Evolutionary conservation across 2,888 invertebrate genomes (phyloP), one percentile per base, ranked within the genome.

Genomic region (Agriopis marginaria): DNA sequence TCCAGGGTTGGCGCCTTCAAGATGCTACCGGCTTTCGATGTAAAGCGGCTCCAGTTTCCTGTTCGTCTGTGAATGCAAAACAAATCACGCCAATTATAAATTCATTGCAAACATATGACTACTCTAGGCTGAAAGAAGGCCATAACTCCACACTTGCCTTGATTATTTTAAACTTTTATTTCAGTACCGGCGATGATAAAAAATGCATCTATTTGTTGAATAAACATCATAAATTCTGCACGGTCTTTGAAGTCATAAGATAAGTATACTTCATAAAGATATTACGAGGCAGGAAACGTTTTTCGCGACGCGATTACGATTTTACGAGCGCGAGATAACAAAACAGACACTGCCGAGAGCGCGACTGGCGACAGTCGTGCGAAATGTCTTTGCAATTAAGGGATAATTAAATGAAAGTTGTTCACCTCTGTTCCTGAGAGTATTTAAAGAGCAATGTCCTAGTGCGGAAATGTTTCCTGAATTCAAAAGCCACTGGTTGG

Each of bases 101-200:
- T 79, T 72, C 78, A 87, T 88, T 81, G 82, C 70, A 78, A 72
- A 77, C 75, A 78, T 78, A 88, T 45, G 32, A n/a, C 85, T 82
- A 82, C 82, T 91, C 89, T 89, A 90, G 91, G 91, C 79, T 89
- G 81, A 70, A 65, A 76, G 86, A 88, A 89, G 86, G 88, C 82
- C 84, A 76, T 75, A 75, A 78, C 66, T 74, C 79, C 81, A 71
- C 76, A 81, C 80, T 84, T 83, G 81, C 89, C 88, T 87, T 87
- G 86, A 87, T 86, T 80, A 83, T 87, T 88, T 84, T 82, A 81
- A 84, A 82, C 79, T 82, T 84, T 82, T 87, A 86, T 87, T 86
- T 85, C 75, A 73, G 79, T 80, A 72, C 74, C 73, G 73, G 68
- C 72, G 79, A 85, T 80, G 80, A 83, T 86, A 85, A 86, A 86